Evolutionary conservation across 2,113 vertebrate species (phyloP).

Genomic region (Nothoprocta perdicaria): DNA sequence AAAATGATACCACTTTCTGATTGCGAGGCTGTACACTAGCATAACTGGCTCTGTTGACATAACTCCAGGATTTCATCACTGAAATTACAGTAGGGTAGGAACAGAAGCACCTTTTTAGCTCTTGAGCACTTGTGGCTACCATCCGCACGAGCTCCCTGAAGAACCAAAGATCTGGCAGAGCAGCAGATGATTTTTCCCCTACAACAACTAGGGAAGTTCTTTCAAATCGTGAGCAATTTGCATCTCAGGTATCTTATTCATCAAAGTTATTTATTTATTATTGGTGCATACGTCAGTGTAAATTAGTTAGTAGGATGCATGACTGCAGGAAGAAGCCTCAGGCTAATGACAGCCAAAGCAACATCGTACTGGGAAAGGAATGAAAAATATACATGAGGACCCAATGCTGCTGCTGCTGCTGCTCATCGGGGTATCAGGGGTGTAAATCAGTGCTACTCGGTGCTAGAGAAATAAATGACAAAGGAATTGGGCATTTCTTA

Average conservation of each 20-base stretch:
- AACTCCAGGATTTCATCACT: neutral
- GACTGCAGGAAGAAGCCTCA: slow-evolving; percentile 45
- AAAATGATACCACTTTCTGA: neutral
- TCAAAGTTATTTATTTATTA: neutral
- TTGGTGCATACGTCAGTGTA: slow-evolving; percentile 38
- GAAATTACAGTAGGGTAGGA: neutral
- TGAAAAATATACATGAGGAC: slow-evolving; percentile 15
- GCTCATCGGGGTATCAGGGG: neutral
- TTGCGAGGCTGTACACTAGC: neutral
- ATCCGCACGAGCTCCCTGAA: neutral
- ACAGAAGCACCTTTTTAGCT: neutral
- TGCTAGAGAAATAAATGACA: neutral
- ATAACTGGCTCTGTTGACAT: neutral
- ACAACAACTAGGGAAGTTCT: slow-evolving; percentile 1
- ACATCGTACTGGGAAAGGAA: slow-evolving; percentile 6
- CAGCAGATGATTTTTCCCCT: slow-evolving; percentile 7
- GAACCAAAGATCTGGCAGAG: neutral
- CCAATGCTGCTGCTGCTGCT: neutral
- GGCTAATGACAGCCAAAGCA: slow-evolving; percentile 18
- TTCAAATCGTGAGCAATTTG: slow-evolving; percentile 26
- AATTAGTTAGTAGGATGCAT: slow-evolving; percentile 33
- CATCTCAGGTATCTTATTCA: neutral
- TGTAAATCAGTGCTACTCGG: neutral
- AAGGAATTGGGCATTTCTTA: neutral
- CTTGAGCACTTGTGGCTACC: neutral